Percentiles rank a stretch among this genome's conserved stretches.
phyloP scores from a whole-genome alignment of 2,113 vertebrate species.

The Leptobrachium leishanense region DNA sequence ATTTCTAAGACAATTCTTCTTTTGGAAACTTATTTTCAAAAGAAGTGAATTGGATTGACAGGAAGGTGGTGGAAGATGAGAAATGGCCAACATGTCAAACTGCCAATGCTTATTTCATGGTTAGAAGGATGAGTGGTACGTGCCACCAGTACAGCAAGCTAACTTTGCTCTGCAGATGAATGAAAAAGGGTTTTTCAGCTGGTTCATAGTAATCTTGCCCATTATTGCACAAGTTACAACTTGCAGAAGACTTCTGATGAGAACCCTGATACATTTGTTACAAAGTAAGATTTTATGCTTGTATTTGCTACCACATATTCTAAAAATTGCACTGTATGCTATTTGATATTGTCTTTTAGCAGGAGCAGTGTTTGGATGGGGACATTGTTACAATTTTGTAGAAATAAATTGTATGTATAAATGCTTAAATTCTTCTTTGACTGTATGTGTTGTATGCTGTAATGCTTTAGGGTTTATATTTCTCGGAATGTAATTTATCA shows the following conservation, averaged over 20 bases:
- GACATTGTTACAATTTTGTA: no score
- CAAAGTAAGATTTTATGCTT: conserved; percentile 56
- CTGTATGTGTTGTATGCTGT: no score
- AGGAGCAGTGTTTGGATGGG: no score
- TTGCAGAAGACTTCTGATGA: conserved; percentile 59
- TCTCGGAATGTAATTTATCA: no score
- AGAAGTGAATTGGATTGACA: conserved; percentile 71
- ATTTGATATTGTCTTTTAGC: no score
- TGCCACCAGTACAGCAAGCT: conserved; percentile 60
- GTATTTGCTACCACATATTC: conserved; percentile 46
- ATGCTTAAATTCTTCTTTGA: no score
- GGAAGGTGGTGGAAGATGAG: conserved; percentile 73
- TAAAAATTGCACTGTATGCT: no score
- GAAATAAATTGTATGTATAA: no score
- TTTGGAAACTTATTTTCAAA: conserved; percentile 54
- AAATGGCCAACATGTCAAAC: conserved; percentile 74
- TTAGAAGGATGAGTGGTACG: conserved; percentile 66
- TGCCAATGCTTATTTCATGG: conserved; percentile 74
- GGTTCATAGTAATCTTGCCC: conserved; percentile 63
- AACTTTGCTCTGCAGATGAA: conserved; percentile 55
- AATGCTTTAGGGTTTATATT: no score
- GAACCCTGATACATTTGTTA: conserved; percentile 56
- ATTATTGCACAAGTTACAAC: conserved; percentile 62
- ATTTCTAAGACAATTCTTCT: conserved; percentile 52
- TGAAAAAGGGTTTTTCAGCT: conserved; percentile 56